Evolutionary conservation across 1,140 invertebrate genomes (phyloP), one percentile per base, ranked within the genome.

Genomic region (Triops longicaudatus): DNA sequence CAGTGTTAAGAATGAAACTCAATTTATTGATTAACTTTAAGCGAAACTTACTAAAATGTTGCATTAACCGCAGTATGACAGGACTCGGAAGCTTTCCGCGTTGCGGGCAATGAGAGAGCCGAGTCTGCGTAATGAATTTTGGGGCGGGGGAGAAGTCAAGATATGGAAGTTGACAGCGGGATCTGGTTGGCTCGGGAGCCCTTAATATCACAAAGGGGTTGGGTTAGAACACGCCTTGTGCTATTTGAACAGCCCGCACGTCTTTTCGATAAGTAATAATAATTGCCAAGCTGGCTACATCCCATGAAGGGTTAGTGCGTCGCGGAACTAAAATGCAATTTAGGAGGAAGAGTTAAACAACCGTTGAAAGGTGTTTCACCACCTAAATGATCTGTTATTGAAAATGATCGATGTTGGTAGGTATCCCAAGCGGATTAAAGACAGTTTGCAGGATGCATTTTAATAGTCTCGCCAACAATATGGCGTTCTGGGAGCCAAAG

Each of bases 131-230:
- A 63, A 63, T 63, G 22, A 22, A 63, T 22, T 63, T n/a, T 63
- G 50, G 31, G 50, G 50, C 50, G 50, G 14, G 50, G 50, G 50
- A 63, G 50, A 63, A 63, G 50, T 63, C 50, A 63, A 63, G 50
- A 63, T 63, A 10, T 22, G 14, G 50, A 63, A 63, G 50, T 63
- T 22, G 50, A 37, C 50, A 3, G 50, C 14, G 50, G 22, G 50
- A 37, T 10, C 50, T 63, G 50, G 50, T 63, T 63, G 50, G 50
- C 50, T 63, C 11, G 10, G 50, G 50, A 2, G 50, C 50, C n/a
- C 50, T 63, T 22, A 17, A 22, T 22, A 63, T 17, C 9, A 63
- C 50, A 63, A 63, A 63, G 50, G 50, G 50, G 50, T n/a, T 63
- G 17, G 50, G n/a, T 17, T n/a, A 63, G 50, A 63, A 63, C 50